A percentile compares a stretch with the other conserved stretches of the same genome.
Conservation (phyloP, 23 tunicate genomes). For the Trididemnum clinides region DNA sequence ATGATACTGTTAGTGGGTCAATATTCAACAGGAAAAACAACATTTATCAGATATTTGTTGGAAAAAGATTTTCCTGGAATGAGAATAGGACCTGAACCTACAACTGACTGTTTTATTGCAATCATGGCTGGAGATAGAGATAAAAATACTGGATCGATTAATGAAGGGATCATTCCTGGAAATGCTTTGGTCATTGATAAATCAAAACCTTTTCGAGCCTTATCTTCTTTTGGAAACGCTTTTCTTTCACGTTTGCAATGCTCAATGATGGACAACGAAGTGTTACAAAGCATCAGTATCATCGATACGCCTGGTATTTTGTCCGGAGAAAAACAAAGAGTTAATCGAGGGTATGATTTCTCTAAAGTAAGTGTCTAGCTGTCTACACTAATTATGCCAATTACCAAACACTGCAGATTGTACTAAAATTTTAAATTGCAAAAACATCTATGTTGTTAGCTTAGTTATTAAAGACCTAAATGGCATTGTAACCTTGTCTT, state of each 20-base stretch:
- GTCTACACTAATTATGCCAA: too few relatives aligned
- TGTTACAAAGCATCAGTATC: slow-evolving; percentile 89
- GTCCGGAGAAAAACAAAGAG: slow-evolving; percentile 98
- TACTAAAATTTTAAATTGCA: too few relatives aligned
- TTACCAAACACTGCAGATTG: too few relatives aligned
- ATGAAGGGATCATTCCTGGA: slow-evolving; percentile 98
- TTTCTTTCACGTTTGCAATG: slow-evolving; percentile 90
- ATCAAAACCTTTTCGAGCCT: slow-evolving; percentile 89
- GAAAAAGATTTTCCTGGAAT: slow-evolving; percentile 98
- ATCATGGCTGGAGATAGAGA: slow-evolving; percentile 94
- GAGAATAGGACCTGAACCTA: slow-evolving; percentile 99
- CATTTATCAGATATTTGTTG: slow-evolving; percentile 92
- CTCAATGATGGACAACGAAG: slow-evolving; percentile 93
- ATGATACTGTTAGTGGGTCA: slow-evolving; percentile 97
- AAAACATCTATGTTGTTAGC: too few relatives aligned
- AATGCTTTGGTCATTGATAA: slow-evolving; percentile 96
- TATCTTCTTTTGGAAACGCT: slow-evolving; percentile 94
- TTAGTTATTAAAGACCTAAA: too few relatives aligned
- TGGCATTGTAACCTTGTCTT: too few relatives aligned
- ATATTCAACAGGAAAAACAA: slow-evolving; percentile 98
- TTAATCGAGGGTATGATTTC: slow-evolving; percentile 96
- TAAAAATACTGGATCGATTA: slow-evolving; percentile 67
- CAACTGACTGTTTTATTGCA: slow-evolving; percentile 98
- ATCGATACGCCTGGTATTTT: slow-evolving; percentile 99
- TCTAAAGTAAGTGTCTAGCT: slow-evolving; percentile 69